Base-by-base conservation (phyloP, 2,888 invertebrate species). In the Platycheirus albimanus region DNA sequence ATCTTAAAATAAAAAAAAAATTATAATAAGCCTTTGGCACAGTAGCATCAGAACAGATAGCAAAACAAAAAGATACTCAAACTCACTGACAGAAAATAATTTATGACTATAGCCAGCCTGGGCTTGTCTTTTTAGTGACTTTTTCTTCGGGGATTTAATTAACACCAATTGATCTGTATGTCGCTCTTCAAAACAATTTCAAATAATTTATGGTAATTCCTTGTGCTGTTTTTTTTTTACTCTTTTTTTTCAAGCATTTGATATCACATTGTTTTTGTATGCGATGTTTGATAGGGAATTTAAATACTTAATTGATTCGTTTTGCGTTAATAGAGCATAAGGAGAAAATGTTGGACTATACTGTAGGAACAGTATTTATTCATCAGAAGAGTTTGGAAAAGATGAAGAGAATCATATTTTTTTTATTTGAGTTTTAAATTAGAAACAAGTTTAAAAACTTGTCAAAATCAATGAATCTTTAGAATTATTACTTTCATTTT, bases 111-210 rank as follows among this genome's bases (percentile, higher is more conserved):
- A 81, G 76, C 72, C 58, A 56, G 71, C 76, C 61, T 84, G 69
- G 75, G 63, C 84, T 85, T 85, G 78, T 85, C 75, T 84, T 72
- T 74, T 72, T 74, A 67, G 80, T 84, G 84, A 77, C 80, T 80
- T 70, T 75, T 84, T 70, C 77, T 85, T 81, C 89, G 88, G 89
- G 89, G 90, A 90, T 90, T 90, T 90, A 90, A 90, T 90, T 90
- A 90, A 90, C 91, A 90, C 89, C 90, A 90, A 90, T 90, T 90
- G 91, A 90, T 89, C 90, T 90, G 90, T 89, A 88, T 90, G 89
- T 89, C 89, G 80, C 80, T 80, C 80, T 81, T 80, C 80, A 70
- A 75, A 79, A 84, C 79, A 79, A 84, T 84, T 84, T 75, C 74
- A 79, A 84, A 79, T 84, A 84, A 84, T 84, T 83, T 83, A 83